A percentile compares a stretch with the other conserved stretches of the same genome.
Evolutionary conservation across 64 coral and sea anemone genomes (phyloP).

Genomic region (Stichodactyla mertensii): DNA sequence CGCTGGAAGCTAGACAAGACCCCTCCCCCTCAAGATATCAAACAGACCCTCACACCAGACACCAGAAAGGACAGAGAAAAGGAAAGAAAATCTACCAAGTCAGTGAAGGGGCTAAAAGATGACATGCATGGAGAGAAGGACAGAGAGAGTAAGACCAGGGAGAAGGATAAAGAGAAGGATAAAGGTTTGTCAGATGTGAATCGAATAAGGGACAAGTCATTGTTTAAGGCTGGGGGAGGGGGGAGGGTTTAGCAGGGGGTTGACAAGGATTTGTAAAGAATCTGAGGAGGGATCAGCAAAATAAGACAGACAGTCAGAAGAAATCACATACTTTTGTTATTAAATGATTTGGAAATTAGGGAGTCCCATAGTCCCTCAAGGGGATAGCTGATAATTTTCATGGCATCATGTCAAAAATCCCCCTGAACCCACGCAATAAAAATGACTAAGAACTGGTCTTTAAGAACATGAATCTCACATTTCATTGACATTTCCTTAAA

Average conservation of each 20-base stretch:
- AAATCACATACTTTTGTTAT: too few species aligned
- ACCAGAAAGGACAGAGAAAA: constrained; percentile 71
- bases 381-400: too few species aligned
- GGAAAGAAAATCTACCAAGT: constrained; percentile 67
- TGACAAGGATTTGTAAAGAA: background rate
- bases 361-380: too few species aligned
- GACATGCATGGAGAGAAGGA: constrained; percentile 51
- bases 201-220: background rate
- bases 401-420: too few species aligned
- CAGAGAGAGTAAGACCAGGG: constrained; percentile 32
- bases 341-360: too few species aligned
- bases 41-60: constrained; percentile 23
- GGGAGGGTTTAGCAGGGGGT: background rate
- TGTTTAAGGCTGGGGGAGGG: background rate
- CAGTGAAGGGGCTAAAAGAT: constrained; percentile 41
- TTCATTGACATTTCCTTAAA: too few species aligned
- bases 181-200: background rate
- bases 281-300: too few species aligned
- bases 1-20: constrained; percentile 95
- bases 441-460: too few species aligned
- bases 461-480: too few species aligned
- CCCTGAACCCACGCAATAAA: too few species aligned
- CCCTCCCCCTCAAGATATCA: constrained; percentile 75
- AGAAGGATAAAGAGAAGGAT: constrained; percentile 62
- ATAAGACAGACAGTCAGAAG: too few species aligned